Evolutionary conservation across 2,797 vertebrate genomes (phyloP).

Genomic region (Ibycter americanus): DNA sequence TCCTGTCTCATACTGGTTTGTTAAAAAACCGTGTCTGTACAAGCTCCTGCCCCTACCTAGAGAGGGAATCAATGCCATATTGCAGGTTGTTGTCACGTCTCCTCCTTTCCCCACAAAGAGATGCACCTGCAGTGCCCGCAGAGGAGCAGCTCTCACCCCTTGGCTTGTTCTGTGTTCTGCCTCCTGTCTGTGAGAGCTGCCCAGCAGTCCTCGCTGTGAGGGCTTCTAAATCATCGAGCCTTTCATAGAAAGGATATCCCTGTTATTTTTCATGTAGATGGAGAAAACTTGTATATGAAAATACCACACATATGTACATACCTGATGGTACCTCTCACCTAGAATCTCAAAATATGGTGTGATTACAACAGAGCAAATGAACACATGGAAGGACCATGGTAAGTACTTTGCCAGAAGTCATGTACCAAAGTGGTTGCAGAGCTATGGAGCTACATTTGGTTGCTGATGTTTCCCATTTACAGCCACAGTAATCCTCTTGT

Average conservation of each 20-base stretch:
- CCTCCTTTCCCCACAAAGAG: not conserved
- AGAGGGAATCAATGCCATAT: not conserved
- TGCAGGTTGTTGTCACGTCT: not conserved
- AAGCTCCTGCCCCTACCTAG: not conserved
- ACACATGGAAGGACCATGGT: not conserved
- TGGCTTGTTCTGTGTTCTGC: not conserved
- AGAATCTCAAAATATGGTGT: not conserved
- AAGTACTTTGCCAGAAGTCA: not conserved
- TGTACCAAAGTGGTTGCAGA: not conserved
- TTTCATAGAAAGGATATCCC: not conserved
- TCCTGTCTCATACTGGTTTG: not conserved
- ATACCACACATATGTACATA: too few species aligned
- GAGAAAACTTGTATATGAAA: not conserved
- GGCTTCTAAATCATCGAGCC: not conserved
- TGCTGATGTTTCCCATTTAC: not conserved
- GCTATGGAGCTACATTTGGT: not conserved
- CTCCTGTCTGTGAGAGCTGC: not conserved
- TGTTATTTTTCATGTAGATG: not conserved
- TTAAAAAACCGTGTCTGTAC: not conserved
- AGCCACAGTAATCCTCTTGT: not conserved
- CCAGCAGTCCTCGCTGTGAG: not conserved
- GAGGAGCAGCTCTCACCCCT: not conserved
- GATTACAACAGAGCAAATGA: not conserved
- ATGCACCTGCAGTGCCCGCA: not conserved
- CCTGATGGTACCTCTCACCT: not conserved